Base-by-base conservation (phyloP, 2,113 vertebrate genomes). In the Leptodactylus fuscus region DNA sequence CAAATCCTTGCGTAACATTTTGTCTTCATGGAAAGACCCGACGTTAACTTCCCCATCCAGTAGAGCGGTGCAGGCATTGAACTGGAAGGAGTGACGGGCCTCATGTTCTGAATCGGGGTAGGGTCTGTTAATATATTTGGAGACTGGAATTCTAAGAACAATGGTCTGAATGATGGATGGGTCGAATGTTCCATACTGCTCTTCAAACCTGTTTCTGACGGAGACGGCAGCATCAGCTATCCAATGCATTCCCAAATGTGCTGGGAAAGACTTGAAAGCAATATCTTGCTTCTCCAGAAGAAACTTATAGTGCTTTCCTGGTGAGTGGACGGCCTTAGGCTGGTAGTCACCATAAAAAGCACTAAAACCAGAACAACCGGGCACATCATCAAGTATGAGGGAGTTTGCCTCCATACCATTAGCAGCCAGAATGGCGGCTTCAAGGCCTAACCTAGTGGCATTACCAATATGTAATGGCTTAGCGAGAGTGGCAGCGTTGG, bases 191-290 rank as follows among this genome's bases (percentile, higher is more conserved):
- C 93, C 93, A 0, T 89, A 90, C 0, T 91, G 74, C 58, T 92
- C 91, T n/a, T 94, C 73, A n/a, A 96, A 89, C 81, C 91, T 87
- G 62, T 95, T 93, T 84, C 95, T 92, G 32, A 96, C 92, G 0
- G 94, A 93, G 83, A 92, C 65, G 12, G 96, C 95, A 4, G 96
- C 96, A 4, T 97, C 96, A 12, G 92, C 95, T 77, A 97, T 92
- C 96, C 96, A 97, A 92, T 97, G 96, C 96, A 97, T 97, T 15
- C 95, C 96, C 46, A 97, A 91, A 87, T 97, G 96, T 62, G 96
- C 96, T 0, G 96, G 96, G 88, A 97, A 97, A 0, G 96, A 77
- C 90, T 97, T 97, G 90, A 97, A 97, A 11, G 91, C 96, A 0
- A 97, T 93, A 71, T 97, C 96, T 89, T 97, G 96, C 81, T 93